phyloP scores from a whole-genome alignment of 2,888 invertebrate species.

The Mechanitis messenoides region DNA sequence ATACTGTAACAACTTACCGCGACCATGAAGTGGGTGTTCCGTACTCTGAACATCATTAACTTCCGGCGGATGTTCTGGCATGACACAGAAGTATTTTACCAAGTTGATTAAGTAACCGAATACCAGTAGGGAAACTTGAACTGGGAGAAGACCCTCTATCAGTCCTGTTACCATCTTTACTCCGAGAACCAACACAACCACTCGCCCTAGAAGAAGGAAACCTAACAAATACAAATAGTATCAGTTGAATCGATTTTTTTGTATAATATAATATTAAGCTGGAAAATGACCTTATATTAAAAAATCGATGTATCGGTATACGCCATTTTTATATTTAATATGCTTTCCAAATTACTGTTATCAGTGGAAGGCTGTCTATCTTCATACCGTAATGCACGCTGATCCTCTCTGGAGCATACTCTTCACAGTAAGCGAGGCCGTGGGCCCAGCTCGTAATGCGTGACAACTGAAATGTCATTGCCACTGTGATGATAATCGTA shows the following conservation, averaged over 20 bases:
- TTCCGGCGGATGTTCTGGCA: constrained; percentile 19
- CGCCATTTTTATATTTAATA: background rate
- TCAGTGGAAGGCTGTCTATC: background rate
- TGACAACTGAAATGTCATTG: constrained; percentile 17
- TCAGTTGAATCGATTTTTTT: background rate
- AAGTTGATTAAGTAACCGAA: constrained; percentile 16
- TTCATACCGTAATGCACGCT: constrained; percentile 29
- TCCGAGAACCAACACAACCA: constrained; percentile 16
- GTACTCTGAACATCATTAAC: constrained; percentile 18
- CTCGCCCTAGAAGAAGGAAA: constrained; percentile 12
- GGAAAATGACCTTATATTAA: too few relatives aligned
- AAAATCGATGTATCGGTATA: too few relatives aligned
- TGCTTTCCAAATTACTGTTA: too few relatives aligned
- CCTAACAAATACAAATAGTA: constrained; percentile 9
- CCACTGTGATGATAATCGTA: constrained; percentile 15
- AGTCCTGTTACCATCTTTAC: constrained; percentile 8
- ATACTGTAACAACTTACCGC: constrained; percentile 20
- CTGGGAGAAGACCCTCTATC: constrained; percentile 11
- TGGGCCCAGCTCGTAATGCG: constrained; percentile 28
- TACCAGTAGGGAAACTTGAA: constrained; percentile 14
- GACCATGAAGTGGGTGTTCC: constrained; percentile 12
- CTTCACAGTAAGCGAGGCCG: constrained; percentile 28
- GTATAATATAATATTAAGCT: background rate
- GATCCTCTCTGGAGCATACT: constrained; percentile 23
- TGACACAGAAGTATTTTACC: constrained; percentile 17